Conservation (phyloP, 2,113 vertebrate genomes). For the Climacteris rufus region DNA sequence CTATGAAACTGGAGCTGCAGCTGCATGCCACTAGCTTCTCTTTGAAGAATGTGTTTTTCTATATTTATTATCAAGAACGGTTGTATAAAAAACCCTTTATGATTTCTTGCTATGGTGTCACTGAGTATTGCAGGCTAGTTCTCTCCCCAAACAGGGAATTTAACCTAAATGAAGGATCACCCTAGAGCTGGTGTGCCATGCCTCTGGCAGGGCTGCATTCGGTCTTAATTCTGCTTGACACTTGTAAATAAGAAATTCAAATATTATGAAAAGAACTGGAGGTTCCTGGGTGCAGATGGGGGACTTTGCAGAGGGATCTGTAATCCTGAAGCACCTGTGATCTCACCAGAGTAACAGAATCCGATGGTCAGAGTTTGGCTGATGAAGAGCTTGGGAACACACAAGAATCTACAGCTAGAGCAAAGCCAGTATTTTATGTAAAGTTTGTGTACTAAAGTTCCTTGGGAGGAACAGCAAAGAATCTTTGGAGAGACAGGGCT, state of each 20-base stretch:
- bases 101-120: neutral
- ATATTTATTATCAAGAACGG: neutral
- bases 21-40: neutral
- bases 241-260: neutral
- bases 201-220: neutral
- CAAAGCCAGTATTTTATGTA: neutral
- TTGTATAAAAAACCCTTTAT: neutral
- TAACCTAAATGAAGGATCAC: neutral
- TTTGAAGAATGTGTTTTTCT: neutral
- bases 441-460: neutral
- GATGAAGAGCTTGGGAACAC: neutral
- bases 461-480: neutral
- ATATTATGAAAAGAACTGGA: neutral
- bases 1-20: neutral
- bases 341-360: neutral
- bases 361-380: rapidly evolving
- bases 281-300: neutral
- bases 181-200: neutral
- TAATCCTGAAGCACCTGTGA: neutral
- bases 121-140: neutral
- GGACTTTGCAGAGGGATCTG: neutral
- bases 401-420: neutral
- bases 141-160: neutral
- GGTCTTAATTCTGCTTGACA: neutral
- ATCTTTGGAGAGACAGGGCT: neutral